phyloP scores from a whole-genome alignment of 2,797 vertebrate genomes.

The Silurus lanzhouensis region DNA sequence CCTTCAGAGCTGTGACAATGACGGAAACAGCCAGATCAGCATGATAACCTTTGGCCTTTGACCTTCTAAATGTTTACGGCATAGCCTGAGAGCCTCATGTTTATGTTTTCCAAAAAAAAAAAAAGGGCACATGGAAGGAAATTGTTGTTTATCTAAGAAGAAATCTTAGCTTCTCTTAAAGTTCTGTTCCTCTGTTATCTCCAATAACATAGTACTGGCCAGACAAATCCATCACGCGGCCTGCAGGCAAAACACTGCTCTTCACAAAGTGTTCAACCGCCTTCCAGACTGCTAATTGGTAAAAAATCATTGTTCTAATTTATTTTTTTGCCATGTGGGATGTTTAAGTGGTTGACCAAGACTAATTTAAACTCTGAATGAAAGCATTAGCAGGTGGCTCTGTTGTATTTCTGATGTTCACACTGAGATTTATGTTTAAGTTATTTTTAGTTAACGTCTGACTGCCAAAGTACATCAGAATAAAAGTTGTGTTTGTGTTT shows the following conservation, averaged over 20 bases:
- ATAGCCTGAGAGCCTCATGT: background rate
- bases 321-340: constrained; percentile 9
- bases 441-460: background rate
- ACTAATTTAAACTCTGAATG: background rate
- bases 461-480: background rate
- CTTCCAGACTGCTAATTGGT: background rate
- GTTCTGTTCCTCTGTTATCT: constrained; percentile 27
- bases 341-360: background rate
- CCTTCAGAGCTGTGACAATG: background rate
- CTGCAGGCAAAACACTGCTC: background rate
- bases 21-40: constrained; percentile 26
- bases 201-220: background rate
- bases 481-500: background rate
- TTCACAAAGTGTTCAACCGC: background rate
- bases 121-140: constrained; percentile 27
- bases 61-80: constrained; percentile 29
- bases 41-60: constrained; percentile 42
- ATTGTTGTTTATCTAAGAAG: constrained; percentile 30
- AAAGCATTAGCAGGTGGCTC: background rate
- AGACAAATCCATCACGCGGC: background rate
- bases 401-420: background rate
- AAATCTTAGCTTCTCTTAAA: constrained; percentile 24
- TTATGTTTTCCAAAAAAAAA: constrained; percentile 22
- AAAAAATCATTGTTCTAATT: background rate
- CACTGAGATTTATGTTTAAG: background rate